phyloP scores from a whole-genome alignment of 2,888 invertebrate species.

The Beris morrisii region DNA sequence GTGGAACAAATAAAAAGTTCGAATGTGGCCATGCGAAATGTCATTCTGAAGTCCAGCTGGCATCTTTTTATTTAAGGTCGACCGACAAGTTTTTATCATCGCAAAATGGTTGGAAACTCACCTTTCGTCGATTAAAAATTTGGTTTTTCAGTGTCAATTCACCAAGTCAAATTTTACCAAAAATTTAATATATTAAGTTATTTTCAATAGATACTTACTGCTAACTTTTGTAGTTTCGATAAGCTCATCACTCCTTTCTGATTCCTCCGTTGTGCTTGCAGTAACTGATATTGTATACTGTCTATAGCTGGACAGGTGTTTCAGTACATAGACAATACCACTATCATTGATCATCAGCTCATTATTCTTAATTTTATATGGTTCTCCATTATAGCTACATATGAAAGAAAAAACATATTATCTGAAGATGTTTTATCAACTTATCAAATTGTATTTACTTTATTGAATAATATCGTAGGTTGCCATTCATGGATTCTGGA shows the following conservation, averaged over 20 bases:
- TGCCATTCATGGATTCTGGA: constrained; percentile 73
- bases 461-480: constrained; percentile 68
- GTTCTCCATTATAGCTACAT: constrained; percentile 37
- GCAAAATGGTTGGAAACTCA: too few relatives aligned
- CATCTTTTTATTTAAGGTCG: too few relatives aligned
- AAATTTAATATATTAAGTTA: too few relatives aligned
- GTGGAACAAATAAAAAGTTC: too few relatives aligned
- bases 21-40: too few relatives aligned
- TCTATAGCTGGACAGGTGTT: constrained; percentile 62
- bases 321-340: constrained; percentile 44
- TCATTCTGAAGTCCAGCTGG: too few relatives aligned
- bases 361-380: constrained; percentile 16
- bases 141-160: too few relatives aligned
- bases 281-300: constrained; percentile 70
- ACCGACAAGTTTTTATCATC: too few relatives aligned
- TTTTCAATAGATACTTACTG: constrained; percentile 43
- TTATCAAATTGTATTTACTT: constrained; percentile 53
- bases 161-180: too few relatives aligned
- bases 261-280: constrained; percentile 73
- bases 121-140: too few relatives aligned
- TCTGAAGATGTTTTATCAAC: too few relatives aligned
- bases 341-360: constrained; percentile 34
- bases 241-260: constrained; percentile 60
- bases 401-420: neutral
- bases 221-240: constrained; percentile 66